Base-by-base conservation (phyloP, 2,113 vertebrate genomes). In the Ursus arctos region DNA sequence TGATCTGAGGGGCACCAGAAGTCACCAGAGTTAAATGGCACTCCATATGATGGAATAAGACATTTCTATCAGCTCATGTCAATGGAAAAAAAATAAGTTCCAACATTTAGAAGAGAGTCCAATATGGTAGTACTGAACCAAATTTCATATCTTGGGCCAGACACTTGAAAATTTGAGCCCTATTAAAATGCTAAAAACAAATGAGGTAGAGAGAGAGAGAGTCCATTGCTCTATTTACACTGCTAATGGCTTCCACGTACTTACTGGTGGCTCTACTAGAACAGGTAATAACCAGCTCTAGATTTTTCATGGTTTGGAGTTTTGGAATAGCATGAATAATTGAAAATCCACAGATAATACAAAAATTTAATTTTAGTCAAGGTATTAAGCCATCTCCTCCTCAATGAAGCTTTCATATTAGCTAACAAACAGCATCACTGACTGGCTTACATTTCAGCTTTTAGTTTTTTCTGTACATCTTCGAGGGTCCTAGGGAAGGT, bases 151-250 rank as follows among this genome's bases (percentile, higher is more conserved):
- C 81, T 97, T 59, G 61, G 47, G 26, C 77, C 36, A 63, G 79
- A 95, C 36, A 89, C 57, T 82, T 43, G 96, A 96, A 95, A 96
- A 88, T 51, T 28, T 81, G 76, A 98, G 77, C 49, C 71, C 84
- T 96, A 97, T 96, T 95, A 96, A 95, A 86, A 97, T 26, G 90
- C 63, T 95, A 55, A 95, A 87, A 97, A 74, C 87, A 98, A 97
- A 96, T 89, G 94, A 97, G 51, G 61, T 79, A 82, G 43, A 95
- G 84, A 63, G n/a, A 63, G n/a, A 55, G 67, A 97, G 96, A 95
- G 80, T 88, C 71, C 88, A 71, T 1, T 86, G 55, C 81, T 97
- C 87, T 77, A n/a, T 96, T 94, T 95, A 87, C 21, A 88, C 21
- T 1, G 1, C 85, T 65, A 77, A 0, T 72, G 93, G 57, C 88